These are phyloP conservation scores for Amazona finschi DNA, from an alignment of 2,797 vertebrate genomes.

Conservation along the genomic window DNA sequence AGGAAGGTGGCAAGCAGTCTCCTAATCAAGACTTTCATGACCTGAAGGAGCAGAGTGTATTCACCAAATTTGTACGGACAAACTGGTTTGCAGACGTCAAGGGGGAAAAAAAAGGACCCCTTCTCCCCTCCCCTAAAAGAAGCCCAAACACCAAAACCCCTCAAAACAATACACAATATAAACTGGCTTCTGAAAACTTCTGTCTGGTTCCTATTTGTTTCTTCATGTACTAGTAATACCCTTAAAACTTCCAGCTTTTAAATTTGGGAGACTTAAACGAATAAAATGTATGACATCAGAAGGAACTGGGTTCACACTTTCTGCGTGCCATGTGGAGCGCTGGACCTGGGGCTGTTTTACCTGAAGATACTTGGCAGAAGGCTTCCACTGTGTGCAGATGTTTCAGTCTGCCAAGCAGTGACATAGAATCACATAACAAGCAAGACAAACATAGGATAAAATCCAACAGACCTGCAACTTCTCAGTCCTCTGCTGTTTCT, in stretches of 20 bases:
- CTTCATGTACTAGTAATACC: not conserved
- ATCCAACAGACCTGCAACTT: not conserved
- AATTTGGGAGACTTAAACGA: not conserved
- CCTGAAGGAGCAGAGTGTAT: not conserved
- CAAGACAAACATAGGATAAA: not conserved
- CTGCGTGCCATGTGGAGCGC: not conserved
- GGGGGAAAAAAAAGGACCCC: not conserved
- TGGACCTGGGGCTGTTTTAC: not conserved
- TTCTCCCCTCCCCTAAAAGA: not conserved
- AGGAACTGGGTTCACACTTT: not conserved
- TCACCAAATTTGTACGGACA: not conserved
- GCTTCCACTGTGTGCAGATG: not conserved
- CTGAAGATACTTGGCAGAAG: not conserved
- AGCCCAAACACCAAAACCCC: accelerated
- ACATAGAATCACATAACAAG: not conserved
- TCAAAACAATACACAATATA: not conserved
- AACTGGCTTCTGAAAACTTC: not conserved
- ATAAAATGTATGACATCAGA: not conserved
- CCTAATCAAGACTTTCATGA: not conserved
- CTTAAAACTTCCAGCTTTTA: not conserved
- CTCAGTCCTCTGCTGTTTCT: not conserved
- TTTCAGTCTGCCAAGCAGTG: not conserved
- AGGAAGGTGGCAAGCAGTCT: not conserved
- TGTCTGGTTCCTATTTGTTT: not conserved
- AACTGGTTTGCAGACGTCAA: not conserved